Base-by-base conservation (phyloP, 2,888 invertebrate genomes). In the Cordylochernes scorpioides region DNA sequence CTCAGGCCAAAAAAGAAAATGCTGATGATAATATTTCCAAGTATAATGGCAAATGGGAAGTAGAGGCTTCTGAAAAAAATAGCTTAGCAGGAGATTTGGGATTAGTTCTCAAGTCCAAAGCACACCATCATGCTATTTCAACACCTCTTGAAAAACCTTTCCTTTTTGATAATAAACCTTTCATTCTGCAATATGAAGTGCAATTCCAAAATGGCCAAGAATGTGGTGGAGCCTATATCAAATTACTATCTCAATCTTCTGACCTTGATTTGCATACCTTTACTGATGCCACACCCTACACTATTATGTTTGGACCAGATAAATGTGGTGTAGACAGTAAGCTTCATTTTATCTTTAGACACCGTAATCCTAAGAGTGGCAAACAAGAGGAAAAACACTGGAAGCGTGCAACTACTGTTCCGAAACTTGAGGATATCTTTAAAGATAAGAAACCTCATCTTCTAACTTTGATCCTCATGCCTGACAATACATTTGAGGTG, bases 301-400 rank as follows among this genome's bases (percentile, higher is more conserved):
- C 86, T 3, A 82, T 99, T 47, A 97, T 99, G 97, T 99, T 97
- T 58, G 97, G 97, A 0, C 94, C 94, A 6, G 97, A 97, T 61
- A 97, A 91, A 57, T 97, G 97, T 57, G 94, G 94, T 39, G n/a
- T n/a, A n/a, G n/a, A n/a, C n/a, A n/a, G n/a, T n/a, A n/a, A 65
- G 61, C 49, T 70, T 7, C 71, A 71, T 45, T 69, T 71, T 45
- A 99, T 99, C 53, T 84, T 99, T 59, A 67, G 78, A 29, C 88
- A 91, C 53, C 69, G 66, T 53, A 94, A 97, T 59, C 94, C 91
- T 7, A 61, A 68, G 46, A 94, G 82, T 50, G 82, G 78, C 25
- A 64, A 68, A 15, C 58, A 75, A 41, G 72, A 77, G 50, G 97
- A 97, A 55, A 94, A 97, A 48, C 94, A 97, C 51, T 74, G 82